Base-by-base conservation (phyloP, 2,888 invertebrate species). In the Heliconius hortense region DNA sequence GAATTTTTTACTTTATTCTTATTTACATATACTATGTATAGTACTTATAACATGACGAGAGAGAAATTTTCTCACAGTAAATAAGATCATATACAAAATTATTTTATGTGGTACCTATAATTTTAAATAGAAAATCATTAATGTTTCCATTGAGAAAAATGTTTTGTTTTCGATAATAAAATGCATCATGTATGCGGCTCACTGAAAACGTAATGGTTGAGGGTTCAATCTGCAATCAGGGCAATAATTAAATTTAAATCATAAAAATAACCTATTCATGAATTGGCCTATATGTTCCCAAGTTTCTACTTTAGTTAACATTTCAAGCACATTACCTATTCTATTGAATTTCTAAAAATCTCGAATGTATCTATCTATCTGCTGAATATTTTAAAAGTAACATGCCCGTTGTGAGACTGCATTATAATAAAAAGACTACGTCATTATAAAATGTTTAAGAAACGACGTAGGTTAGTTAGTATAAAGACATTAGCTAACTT, bases 261-360 rank as follows among this genome's bases (percentile, higher is more conserved):
- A 35, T 35, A 35, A 35, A 8, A 31, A 31, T 7, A 31, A 31
- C 31, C 31, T 8, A 31, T 8, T 8, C 31, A 31, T 8, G 8
- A 31, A 31, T 43, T 13, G 13, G 0, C 39, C 13, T 39, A 13
- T 13, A 39, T 39, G 13, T 39, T 39, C 63, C 31, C 31, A 63
- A 63, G 31, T 63, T 2, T 31, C 63, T 8, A 63, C 21, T 63
- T 63, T 63, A 5, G n/a, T 35, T 39, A n/a, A 13, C n/a, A 13
- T 35, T 64, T n/a, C n/a, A n/a, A 39, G n/a, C n/a, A 3, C 4
- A 35, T 64, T 64, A 64, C n/a, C 35, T n/a, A 64, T 64, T 64
- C 64, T n/a, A 11, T 35, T n/a, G n/a, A 35, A 13, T 39, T n/a
- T 64, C 5, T 13, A 13, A 64, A 64, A n/a, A n/a, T 64, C 4